Conservation (phyloP, 1,140 invertebrate species). For the Coelopa frigida region DNA sequence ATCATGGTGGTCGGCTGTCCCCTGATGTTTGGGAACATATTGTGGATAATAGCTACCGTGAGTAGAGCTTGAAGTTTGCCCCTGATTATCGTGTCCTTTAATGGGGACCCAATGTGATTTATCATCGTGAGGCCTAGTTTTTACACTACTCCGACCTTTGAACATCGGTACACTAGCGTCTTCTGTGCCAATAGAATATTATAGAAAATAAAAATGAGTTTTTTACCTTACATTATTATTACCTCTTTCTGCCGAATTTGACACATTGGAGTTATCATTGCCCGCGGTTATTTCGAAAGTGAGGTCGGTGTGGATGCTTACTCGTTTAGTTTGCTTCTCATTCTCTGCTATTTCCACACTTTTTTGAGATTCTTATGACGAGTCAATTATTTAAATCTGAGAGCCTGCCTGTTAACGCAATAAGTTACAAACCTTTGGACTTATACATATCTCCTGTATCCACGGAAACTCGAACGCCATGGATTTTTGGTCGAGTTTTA, state of each 20-base stretch:
- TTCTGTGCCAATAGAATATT: constrained; percentile 18
- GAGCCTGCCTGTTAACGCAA: too few species aligned
- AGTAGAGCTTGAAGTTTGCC: constrained; percentile 3
- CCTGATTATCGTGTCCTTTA: constrained; percentile 23
- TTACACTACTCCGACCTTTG: constrained; percentile 31
- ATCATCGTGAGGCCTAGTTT: constrained; percentile 27
- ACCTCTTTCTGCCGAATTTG: constrained; percentile 33
- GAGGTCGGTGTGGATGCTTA: constrained; percentile 44
- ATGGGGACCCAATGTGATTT: constrained; percentile 40
- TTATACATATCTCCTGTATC: constrained; percentile 40
- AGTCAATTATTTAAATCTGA: too few species aligned
- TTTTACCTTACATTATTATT: constrained; percentile 41
- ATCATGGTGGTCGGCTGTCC: constrained; percentile 29
- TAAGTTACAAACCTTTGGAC: constrained; percentile 40
- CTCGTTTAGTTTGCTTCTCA: constrained; percentile 41
- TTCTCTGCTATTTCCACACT: constrained; percentile 43
- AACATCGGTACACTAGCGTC: constrained; percentile 42
- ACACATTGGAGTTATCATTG: constrained; percentile 29
- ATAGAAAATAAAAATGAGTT: neutral
- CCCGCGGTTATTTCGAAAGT: constrained; percentile 43
- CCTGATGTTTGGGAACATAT: constrained; percentile 14
- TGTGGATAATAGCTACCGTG: constrained; percentile 10
- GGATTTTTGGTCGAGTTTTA: constrained; percentile 40
- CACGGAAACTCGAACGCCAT: constrained; percentile 43
- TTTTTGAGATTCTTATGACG: constrained; percentile 41